Evolutionary conservation across 2,797 vertebrate species (phyloP).

Genomic region (Diglossa cyanea): DNA sequence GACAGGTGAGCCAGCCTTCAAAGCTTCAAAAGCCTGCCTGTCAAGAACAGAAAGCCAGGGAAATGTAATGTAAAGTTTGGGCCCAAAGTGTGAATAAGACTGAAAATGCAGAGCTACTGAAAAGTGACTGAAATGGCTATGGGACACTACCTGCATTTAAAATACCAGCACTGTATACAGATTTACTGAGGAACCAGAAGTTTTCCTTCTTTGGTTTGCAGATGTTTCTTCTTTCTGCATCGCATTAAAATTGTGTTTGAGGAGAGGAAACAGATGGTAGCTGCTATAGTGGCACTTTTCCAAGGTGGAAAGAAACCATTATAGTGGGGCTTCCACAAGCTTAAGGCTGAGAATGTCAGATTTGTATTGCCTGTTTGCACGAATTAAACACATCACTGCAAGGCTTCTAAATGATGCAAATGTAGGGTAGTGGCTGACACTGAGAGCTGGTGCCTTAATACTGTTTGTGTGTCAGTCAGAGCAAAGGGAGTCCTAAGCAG

Average conservation of each 20-base stretch:
- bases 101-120: background rate
- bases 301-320: constrained; percentile 8
- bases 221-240: background rate
- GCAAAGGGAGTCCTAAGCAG: background rate
- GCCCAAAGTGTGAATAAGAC: background rate
- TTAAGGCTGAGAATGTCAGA: background rate
- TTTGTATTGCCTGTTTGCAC: background rate
- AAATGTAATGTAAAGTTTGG: background rate
- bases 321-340: background rate
- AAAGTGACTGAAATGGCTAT: background rate
- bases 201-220: background rate
- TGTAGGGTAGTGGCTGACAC: rapidly evolving
- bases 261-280: constrained; percentile 11
- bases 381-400: background rate
- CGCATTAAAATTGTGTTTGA: background rate
- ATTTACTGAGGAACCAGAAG: background rate
- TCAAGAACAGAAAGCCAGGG: background rate
- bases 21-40: background rate
- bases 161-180: background rate
- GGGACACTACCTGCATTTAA: background rate
- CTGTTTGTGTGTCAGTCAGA: background rate
- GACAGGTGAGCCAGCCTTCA: background rate
- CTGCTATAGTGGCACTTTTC: background rate
- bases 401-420: background rate
- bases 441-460: background rate